Evolutionary conservation across 2,888 invertebrate genomes (phyloP), one percentile per base, ranked within the genome.

Genomic region (Caenorhabditis imperialis): DNA sequence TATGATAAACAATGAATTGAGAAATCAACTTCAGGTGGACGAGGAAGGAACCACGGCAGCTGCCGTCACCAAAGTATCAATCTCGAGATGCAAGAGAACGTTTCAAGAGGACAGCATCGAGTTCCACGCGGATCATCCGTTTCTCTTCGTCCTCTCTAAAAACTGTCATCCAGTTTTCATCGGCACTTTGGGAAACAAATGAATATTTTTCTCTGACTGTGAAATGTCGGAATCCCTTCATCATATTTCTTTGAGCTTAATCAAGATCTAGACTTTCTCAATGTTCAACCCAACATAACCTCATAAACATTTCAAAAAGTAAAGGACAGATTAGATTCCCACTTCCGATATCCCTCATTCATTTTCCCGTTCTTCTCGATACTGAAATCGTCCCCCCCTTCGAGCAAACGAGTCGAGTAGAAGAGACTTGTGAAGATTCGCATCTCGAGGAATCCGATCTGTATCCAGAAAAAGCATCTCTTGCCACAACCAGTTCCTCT

Each of bases 11-110:
- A 18, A 30, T 12, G 4, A 6, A 3, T 35, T 50, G 23, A 35
- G 50, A 23, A 20, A 20, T 4, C 14, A 7, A 20, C 12, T 38
- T 40, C 40, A 82, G 82, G 71, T 74, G 3, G 79, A 82, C 38
- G 83, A 82, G 23, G 37, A 50, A 22, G 82, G 82, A 20, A 78
- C 84, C 2, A 79, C 73, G 18, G 84, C 84, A 0, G 81, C 84
- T 2, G 84, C 84, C 3, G 79, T 75, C 8, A 83, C 83, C 0
- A 72, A 47, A 1, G 58, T 37, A 0, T 7, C 35, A 8, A 38
- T 76, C 27, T 6, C 6, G 10, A 42, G 55, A n/a, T n/a, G 12
- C 35, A 45, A 25, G 53, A 74, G 25, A 58, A 77, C 20, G 44
- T 38, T 1, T 5, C 3, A 30, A 25, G 18, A 20, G 16, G 25